These are phyloP conservation scores for Dione vanillae DNA, from an alignment of 2,888 invertebrate genomes.

Conservation along the genomic window DNA sequence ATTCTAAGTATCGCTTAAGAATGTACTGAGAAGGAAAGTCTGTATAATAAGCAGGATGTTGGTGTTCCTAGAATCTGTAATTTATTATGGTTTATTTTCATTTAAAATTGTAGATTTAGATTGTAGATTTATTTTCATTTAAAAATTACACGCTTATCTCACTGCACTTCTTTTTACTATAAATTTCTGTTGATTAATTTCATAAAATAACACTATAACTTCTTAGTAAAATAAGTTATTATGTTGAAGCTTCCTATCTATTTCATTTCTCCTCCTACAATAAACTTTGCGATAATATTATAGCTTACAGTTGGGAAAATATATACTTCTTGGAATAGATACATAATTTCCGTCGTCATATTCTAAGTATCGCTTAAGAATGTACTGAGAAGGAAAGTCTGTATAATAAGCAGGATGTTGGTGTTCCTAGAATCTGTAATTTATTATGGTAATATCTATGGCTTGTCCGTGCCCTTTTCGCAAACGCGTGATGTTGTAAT, in stretches of 20 bases:
- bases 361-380: slow-evolving; percentile 8
- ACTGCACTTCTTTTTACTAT: neutral
- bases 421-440: no score
- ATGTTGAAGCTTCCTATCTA: neutral
- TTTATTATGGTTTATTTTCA: no score
- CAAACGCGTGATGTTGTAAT: no score
- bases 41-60: no score
- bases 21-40: neutral
- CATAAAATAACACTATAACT: neutral
- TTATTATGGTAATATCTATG: no score
- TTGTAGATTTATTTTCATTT: no score
- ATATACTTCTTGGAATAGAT: slow-evolving; percentile 18
- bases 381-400: neutral
- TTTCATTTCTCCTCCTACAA: neutral
- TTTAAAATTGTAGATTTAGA: no score
- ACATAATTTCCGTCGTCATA: slow-evolving; percentile 7
- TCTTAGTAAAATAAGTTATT: slow-evolving; percentile 8
- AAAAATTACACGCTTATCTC: no score
- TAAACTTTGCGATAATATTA: neutral
- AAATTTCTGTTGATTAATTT: no score
- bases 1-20: slow-evolving; percentile 11
- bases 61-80: no score
- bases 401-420: no score
- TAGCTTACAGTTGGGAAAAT: slow-evolving; percentile 13
- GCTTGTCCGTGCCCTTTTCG: no score